A percentile compares a stretch with the other conserved stretches of the same genome.
Conservation (phyloP, 1,140 invertebrate species). For the Gryon sp. region DNA sequence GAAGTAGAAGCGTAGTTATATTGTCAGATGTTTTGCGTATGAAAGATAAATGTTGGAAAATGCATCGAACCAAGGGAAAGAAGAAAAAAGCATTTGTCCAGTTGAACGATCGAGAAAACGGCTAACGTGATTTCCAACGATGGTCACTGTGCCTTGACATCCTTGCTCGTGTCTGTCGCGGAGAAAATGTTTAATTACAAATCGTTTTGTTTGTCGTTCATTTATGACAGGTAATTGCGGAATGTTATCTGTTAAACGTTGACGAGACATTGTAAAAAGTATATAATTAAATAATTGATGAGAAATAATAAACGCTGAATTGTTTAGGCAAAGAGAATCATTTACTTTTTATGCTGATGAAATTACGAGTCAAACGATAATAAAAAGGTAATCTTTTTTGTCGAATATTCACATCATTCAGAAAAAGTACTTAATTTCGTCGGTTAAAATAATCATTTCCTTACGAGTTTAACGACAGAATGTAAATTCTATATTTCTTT, state of each 20-base stretch:
- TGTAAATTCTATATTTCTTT: too few relatives aligned
- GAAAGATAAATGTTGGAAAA: conserved; percentile 43
- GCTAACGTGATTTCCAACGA: neutral
- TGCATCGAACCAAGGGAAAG: conserved; percentile 30
- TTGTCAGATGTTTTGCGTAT: conserved; percentile 39
- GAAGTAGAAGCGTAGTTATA: conserved; percentile 20
- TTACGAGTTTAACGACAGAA: too few relatives aligned
- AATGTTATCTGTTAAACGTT: conserved; percentile 1
- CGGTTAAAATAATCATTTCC: too few relatives aligned
- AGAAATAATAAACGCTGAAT: conserved; percentile 36
- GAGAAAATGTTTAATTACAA: conserved; percentile 44
- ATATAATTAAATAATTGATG: conserved; percentile 40
- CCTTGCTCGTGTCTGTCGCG: conserved; percentile 27
- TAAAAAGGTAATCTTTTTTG: too few relatives aligned
- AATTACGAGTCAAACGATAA: too few relatives aligned
- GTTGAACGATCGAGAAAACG: conserved; percentile 30
- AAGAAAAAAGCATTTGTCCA: conserved; percentile 19
- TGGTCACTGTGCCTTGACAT: conserved; percentile 47
- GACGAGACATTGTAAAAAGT: conserved; percentile 34
- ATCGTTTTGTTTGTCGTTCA: conserved; percentile 18
- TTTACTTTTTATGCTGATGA: neutral
- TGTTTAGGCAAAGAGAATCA: conserved; percentile 12
- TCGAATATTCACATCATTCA: too few relatives aligned
- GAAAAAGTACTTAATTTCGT: too few relatives aligned
- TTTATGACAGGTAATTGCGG: conserved; percentile 39